Percentiles rank a stretch among this genome's conserved stretches.
These are phyloP conservation scores for Numenius phaeopus DNA, from an alignment of 2,797 vertebrate genomes.

Conservation along the genomic window DNA sequence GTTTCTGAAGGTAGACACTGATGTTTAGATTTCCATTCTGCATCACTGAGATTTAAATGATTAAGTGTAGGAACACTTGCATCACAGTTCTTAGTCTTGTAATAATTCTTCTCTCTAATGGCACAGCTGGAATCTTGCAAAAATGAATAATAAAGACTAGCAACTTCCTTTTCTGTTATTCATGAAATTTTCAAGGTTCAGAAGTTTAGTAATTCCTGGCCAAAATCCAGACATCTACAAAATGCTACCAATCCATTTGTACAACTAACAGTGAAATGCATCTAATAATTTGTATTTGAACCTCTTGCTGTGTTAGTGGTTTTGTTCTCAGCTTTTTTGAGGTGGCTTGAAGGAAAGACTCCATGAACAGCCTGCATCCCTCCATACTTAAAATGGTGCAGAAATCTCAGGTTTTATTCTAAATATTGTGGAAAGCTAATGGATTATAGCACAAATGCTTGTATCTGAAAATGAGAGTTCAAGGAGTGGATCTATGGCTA, in stretches of 20 bases:
- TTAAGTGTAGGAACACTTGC: not conserved
- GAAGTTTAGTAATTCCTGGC: not conserved
- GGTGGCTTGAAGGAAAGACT: not conserved
- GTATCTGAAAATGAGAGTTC: not conserved
- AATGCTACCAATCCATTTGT: not conserved
- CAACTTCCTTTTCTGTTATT: not conserved
- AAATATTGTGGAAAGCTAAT: not conserved
- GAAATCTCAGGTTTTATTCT: not conserved
- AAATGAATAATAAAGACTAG: not conserved
- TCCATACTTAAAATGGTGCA: not conserved
- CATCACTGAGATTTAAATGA: not conserved
- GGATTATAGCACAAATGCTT: not conserved
- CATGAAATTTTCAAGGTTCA: not conserved
- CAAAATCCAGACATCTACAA: not conserved
- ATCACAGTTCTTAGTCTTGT: not conserved
- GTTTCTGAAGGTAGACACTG: not conserved
- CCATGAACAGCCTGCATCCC: not conserved
- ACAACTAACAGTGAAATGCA: not conserved
- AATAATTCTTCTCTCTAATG: not conserved
- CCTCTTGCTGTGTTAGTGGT: not conserved
- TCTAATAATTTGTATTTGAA: not conserved
- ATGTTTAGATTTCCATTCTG: not conserved
- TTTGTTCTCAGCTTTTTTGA: not conserved
- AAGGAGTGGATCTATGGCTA: not conserved
- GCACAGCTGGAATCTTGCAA: not conserved